Percentiles rank a stretch among this genome's conserved stretches.
These are phyloP conservation scores for Stichopus chloronotus DNA, from an alignment of 35 echinoderm and acorn worm genomes.

Conservation along the genomic window DNA sequence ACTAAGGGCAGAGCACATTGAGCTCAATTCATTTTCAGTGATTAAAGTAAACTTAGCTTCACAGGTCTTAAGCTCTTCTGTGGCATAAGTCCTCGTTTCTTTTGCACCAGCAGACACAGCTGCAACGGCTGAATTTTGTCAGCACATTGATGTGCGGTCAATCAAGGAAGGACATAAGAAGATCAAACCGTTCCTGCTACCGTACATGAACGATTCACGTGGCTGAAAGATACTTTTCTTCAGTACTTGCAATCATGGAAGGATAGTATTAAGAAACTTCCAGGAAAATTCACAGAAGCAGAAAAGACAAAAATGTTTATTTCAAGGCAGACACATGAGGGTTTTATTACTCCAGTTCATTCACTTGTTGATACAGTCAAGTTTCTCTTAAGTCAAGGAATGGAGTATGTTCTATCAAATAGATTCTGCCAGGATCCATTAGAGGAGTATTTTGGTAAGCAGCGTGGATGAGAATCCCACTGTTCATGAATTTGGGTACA, in stretches of 20 bases:
- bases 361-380: conserved; percentile 3
- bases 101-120: conserved; percentile 35
- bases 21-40: conserved; percentile 4
- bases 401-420: conserved; percentile 16
- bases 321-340: conserved; percentile 39
- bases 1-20: conserved; percentile 2
- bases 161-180: conserved; percentile 15
- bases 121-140: conserved; percentile 33
- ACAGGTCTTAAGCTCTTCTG: conserved; percentile 33
- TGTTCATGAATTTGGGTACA: conserved; percentile 24
- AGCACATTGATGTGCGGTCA: conserved; percentile 13
- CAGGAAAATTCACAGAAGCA: conserved; percentile 1
- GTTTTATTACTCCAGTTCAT: background rate
- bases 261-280: background rate
- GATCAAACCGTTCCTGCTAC: conserved; percentile 10
- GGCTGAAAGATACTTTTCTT: conserved; percentile 31
- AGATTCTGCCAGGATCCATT: conserved; percentile 43
- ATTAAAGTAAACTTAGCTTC: conserved; percentile 8
- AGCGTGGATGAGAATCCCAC: conserved; percentile 39
- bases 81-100: background rate
- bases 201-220: conserved; percentile 33
- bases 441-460: conserved; percentile 32
- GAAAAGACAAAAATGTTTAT: conserved; percentile 28
- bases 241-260: conserved; percentile 38
- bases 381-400: conserved; percentile 40